Evolutionary conservation across 2,888 invertebrate species (phyloP), one percentile per base, ranked within the genome.

Genomic region (Noctua fimbriata): DNA sequence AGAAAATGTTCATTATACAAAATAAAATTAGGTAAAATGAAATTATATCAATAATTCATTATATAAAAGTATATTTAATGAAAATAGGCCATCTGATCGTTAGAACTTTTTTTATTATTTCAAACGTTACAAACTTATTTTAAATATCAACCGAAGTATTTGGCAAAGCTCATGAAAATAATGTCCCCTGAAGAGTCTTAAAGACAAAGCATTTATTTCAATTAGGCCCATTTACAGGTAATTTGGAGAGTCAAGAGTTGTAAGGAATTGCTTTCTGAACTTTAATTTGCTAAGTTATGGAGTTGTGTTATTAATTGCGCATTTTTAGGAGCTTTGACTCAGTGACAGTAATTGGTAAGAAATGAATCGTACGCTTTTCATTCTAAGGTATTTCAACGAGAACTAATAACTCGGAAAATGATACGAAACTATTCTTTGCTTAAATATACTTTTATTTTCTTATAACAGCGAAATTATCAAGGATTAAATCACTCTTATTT

Each of bases 201-300:
- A 75, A 63, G 69, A 47, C 36, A 75, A 63, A 63, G 63, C 47
- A 74, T 81, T 81, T 63, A 65, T 74, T 81, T 69, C 55, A 69
- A 49, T 81, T 32, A 65, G 24, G 36, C 47, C 1, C 21, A 69
- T 81, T 81, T 21, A 65, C 52, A 75, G 81, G 55, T 81, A 69
- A 81, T 81, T 81, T 75, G 52, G 32, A 3, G 47, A 55, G 12
- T 69, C 69, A 58, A 32, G 69, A 63, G 74, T 52, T 65, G 16
- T 81, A 55, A 65, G 24, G 52, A 63, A 74, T 69, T 55, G 47
- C 74, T 63, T 4, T 55, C 16, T n/a, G 24, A 74, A 69, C 24
- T 81, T 81, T 80, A 55, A 63, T 80, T 18, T 36, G 52, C 18
- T 7, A 55, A 73, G 32, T 81, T 63, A 47, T 69, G 16, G 44